Conservation (phyloP, 2,797 vertebrate species). For the Tachyglossus aculeatus region DNA sequence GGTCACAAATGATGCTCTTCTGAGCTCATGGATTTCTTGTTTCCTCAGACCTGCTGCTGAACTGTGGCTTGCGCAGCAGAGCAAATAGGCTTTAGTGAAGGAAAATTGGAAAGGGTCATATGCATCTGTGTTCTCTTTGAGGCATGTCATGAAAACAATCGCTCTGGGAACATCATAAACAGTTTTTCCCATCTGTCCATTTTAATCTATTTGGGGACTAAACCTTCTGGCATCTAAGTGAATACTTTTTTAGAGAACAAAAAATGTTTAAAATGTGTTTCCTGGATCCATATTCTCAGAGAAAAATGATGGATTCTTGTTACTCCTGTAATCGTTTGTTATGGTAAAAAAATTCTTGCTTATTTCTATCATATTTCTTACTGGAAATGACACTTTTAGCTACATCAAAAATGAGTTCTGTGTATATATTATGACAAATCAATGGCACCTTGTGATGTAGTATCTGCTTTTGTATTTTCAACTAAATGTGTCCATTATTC, state of each 20-base stretch:
- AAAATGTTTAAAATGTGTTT: slow-evolving; percentile 53
- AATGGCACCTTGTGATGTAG: slow-evolving; percentile 53
- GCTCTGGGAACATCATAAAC: slow-evolving; percentile 67
- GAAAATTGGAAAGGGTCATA: slow-evolving; percentile 61
- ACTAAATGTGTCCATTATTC: slow-evolving; percentile 59
- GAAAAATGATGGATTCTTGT: slow-evolving; percentile 56
- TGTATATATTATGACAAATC: slow-evolving; percentile 41
- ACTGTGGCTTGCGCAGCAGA: slow-evolving; percentile 45
- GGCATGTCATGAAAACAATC: slow-evolving; percentile 62
- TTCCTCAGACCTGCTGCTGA: slow-evolving; percentile 52
- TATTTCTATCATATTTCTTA: slow-evolving; percentile 57
- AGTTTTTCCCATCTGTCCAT: slow-evolving; percentile 71
- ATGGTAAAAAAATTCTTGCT: slow-evolving; percentile 67
- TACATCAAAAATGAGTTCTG: slow-evolving; percentile 56
- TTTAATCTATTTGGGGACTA: slow-evolving; percentile 58
- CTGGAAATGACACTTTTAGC: slow-evolving; percentile 65
- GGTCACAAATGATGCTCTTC: slow-evolving; percentile 14
- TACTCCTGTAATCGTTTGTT: too few species aligned
- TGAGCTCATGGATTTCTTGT: neutral
- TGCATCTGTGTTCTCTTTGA: slow-evolving; percentile 66
- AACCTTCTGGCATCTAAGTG: slow-evolving; percentile 58
- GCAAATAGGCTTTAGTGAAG: slow-evolving; percentile 41
- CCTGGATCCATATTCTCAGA: slow-evolving; percentile 47
- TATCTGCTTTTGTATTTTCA: slow-evolving; percentile 47
- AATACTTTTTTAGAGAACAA: slow-evolving; percentile 34